Base-by-base conservation (phyloP, 1,140 invertebrate genomes). In the Euura lappo region DNA sequence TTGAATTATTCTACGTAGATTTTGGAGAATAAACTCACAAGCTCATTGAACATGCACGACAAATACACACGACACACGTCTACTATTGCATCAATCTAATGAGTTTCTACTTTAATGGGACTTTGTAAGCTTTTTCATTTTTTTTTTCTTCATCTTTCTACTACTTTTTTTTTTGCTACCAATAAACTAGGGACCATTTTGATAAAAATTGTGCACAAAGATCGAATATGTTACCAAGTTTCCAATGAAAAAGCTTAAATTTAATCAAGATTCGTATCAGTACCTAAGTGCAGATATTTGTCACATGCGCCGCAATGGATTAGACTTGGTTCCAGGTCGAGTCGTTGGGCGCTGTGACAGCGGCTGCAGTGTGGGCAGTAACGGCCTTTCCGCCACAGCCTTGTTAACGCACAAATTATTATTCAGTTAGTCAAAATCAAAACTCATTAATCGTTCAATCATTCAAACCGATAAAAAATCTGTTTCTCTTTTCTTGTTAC, bases 201-300 rank as follows among this genome's bases (percentile, higher is more conserved):
- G 28, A 28, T 28, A 28, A 28, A 28, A 1, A 6, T 60, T 5
- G 6, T 43, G 51, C 11, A 47, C 60, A n/a, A 13, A 4, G 4
- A 13, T 47, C 0, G 13, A 70, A 13, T 3, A 60, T 60, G 13
- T 60, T 28, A 28, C 28, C 28, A 28, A 28, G 28, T 28, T 28
- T 28, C 28, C 81, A 72, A 74, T 76, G 28, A 42, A 70, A 70
- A 6, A 47, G 7, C 60, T 51, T 51, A 70, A 10, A 70, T 6
- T 51, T 51, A 60, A 78, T 77, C 79, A 81, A 80, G 76, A 75
- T 79, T 84, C 77, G 79, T 84, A 76, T 83, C 77, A 83, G 79
- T 88, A 89, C 89, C 88, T 88, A 87, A 85, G 82, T 89, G 89
- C 80, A 89, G 86, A 85, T 88, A 89, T 84, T 89, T 89, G 83